These are phyloP conservation scores for Ethmia dodecea DNA, from an alignment of 2,888 invertebrate genomes.

Conservation along the genomic window DNA sequence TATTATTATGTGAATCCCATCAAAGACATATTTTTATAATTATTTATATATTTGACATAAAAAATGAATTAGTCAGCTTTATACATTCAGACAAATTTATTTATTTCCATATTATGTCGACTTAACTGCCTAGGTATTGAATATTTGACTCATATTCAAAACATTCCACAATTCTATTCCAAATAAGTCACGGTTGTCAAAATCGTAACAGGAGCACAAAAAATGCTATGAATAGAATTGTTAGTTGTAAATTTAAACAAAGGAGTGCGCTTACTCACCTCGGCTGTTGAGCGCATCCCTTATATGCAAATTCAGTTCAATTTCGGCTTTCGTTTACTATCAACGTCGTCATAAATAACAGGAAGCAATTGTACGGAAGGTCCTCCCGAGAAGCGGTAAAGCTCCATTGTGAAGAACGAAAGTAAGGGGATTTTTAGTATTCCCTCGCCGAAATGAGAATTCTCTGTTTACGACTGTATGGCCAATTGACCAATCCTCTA, in stretches of 20 bases:
- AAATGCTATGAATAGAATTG: conserved; percentile 32
- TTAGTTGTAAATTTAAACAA: conserved; percentile 25
- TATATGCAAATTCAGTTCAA: conserved; percentile 56
- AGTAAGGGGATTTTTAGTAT: conserved; percentile 19
- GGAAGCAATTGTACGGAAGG: conserved; percentile 26
- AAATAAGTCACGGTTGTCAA: conserved; percentile 27
- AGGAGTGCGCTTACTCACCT: conserved; percentile 8
- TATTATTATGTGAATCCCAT: too few relatives aligned
- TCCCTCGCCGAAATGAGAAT: background rate
- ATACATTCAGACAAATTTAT: too few relatives aligned
- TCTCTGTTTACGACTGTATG: background rate
- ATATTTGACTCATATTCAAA: conserved; percentile 11
- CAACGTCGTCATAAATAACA: conserved; percentile 42
- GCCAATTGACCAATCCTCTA: too few relatives aligned
- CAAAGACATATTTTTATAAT: too few relatives aligned
- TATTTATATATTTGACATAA: too few relatives aligned
- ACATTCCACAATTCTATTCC: conserved; percentile 33
- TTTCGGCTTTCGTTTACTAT: conserved; percentile 44
- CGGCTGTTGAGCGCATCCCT: conserved; percentile 31
- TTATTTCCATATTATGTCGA: too few relatives aligned
- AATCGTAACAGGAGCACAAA: conserved; percentile 26
- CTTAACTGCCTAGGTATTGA: too few relatives aligned
- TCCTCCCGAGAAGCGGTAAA: conserved; percentile 26
- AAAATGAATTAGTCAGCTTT: too few relatives aligned
- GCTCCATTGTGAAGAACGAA: conserved; percentile 25